Evolutionary conservation across 2,113 vertebrate genomes (phyloP), one percentile per base, ranked within the genome.

Genomic region (Hypocryptadius cinnamomeus): DNA sequence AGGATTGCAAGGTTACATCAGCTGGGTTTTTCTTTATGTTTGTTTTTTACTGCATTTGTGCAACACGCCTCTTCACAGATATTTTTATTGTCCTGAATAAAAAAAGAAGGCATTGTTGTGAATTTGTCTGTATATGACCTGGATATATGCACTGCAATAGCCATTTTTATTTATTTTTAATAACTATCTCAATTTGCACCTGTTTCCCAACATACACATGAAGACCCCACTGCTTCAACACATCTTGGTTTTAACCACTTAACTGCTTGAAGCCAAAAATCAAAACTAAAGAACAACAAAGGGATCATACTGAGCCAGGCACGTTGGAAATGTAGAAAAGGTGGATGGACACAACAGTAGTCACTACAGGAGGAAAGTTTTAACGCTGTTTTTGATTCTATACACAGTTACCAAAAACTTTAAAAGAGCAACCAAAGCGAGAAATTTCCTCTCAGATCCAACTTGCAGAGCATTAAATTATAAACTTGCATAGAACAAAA

Each of bases 161-260:
- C 8, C 15, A 5, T 77, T 72, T 60, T 37, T 28, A 27, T 39
- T 61, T 57, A 8, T 77, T 84, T 70, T 39, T 33, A 53, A 37
- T 28, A 27, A 50, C 8, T 21, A 37, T 5, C 35, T 54, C 64
- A 25, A 9, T 57, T 48, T n/a, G 50, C 37, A 63, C 15, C 44
- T 15, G 9, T 56, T 85, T 50, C 37, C 28, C 47, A 63, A 60
- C 8, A 13, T 0, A 4, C 0, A 6, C 23, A 59, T 1, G 0
- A 81, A 64, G 16, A 39, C 35, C 23, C 44, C 51, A 19, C 17
- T 11, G 28, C 39, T 73, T 42, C 56, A 72, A 35, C 0, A 7
- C 9, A 19, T 6, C 14, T 42, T 14, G 21, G 45, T 11, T 51
- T 44, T 18, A 85, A 79, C 44, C 35, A 27, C 2, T 0, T 40